These are phyloP conservation scores for Dromiciops gliroides DNA, from an alignment of 2,113 vertebrate species.

Conservation along the genomic window DNA sequence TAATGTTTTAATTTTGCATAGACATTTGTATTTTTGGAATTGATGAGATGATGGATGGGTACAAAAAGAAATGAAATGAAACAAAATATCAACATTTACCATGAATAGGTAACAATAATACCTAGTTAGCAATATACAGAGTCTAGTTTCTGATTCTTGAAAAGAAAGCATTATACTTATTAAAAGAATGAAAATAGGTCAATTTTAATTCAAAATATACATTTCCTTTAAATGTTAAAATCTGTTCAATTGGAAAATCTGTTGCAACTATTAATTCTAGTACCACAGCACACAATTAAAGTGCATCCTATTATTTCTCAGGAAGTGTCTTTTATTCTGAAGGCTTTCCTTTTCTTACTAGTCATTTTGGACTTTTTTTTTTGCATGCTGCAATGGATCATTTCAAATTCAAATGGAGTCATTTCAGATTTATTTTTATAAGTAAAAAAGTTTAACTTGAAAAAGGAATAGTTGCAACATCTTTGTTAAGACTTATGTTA, in stretches of 20 bases:
- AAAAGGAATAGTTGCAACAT: neutral
- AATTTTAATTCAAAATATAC: slow-evolving; percentile 44
- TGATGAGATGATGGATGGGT: neutral
- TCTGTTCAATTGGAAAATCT: neutral
- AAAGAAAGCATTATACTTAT: neutral
- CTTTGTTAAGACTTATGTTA: neutral
- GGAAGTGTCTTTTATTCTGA: neutral
- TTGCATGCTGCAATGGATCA: neutral
- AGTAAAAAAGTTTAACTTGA: neutral
- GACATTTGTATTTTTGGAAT: neutral
- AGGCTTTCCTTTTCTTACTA: neutral
- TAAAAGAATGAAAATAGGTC: neutral
- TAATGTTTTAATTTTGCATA: neutral
- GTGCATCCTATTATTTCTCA: neutral
- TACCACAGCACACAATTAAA: neutral
- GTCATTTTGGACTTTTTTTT: neutral
- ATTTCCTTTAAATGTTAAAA: slow-evolving; percentile 28
- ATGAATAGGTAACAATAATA: slow-evolving; percentile 3
- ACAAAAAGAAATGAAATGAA: neutral
- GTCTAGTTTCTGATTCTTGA: neutral
- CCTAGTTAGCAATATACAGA: neutral
- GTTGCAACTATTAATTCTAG: neutral
- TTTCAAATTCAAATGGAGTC: neutral
- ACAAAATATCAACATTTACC: neutral
- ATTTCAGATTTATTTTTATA: neutral